Conservation (phyloP, 2,113 vertebrate genomes). For the Mormyrus lacerda region DNA sequence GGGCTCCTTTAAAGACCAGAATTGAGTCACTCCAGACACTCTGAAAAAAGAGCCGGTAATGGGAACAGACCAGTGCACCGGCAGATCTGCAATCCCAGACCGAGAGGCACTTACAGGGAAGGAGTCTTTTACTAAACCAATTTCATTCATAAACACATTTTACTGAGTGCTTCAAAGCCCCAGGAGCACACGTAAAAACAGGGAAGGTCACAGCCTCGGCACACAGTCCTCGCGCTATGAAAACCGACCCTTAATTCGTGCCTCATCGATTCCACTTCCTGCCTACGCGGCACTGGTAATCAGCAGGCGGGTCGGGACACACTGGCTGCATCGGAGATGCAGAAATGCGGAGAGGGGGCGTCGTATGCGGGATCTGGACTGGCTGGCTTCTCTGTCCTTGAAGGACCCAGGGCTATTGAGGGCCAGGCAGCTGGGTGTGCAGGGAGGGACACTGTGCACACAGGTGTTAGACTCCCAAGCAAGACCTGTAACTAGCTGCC, state of each 20-base stretch:
- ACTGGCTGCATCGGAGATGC: not conserved
- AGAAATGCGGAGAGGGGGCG: no score
- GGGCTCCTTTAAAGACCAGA: not conserved
- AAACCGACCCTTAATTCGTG: constrained; percentile 17
- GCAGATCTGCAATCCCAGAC: not conserved
- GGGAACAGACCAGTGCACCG: not conserved
- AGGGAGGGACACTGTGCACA: not conserved
- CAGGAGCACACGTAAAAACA: not conserved
- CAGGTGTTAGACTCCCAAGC: not conserved
- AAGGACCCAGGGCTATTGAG: not conserved
- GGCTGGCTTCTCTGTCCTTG: not conserved
- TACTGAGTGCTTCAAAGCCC: not conserved
- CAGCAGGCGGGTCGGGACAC: not conserved
- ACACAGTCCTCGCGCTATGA: not conserved
- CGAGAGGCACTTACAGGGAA: constrained; percentile 20
- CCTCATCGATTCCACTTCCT: constrained; percentile 12
- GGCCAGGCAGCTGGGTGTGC: not conserved
- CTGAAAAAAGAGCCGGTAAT: not conserved
- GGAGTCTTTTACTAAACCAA: constrained; percentile 24
- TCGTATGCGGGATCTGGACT: not conserved
- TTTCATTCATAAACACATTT: constrained; percentile 21
- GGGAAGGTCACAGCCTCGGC: not conserved
- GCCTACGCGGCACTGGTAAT: not conserved
- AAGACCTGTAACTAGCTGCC: not conserved
- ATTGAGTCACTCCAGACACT: not conserved